Base-by-base conservation (phyloP, 2,113 vertebrate genomes). In the Holacanthus passer region DNA sequence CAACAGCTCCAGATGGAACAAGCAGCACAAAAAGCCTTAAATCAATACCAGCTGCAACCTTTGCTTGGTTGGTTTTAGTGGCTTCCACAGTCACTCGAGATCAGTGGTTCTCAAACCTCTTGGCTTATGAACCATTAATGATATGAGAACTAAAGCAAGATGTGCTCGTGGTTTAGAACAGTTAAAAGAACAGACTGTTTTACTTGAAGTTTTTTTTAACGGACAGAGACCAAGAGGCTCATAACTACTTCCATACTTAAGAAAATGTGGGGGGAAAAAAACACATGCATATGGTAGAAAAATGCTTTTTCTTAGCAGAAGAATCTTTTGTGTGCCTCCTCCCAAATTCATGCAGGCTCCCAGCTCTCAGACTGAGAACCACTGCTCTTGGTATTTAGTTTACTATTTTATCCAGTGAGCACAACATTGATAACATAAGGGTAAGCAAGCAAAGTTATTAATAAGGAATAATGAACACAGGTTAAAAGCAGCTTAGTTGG, bases 371-470 rank as follows among this genome's bases (percentile, higher is more conserved):
- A 13, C 9, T 59, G 43, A 39, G 32, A 74, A 41, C 43, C 24
- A 67, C 70, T 67, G 79, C 62, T 67, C 53, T 31, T 12, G 29
- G 66, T 58, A 11, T 55, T 71, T 71, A 63, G 37, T 13, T 22
- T 2, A 17, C 1, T 0, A n/a, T 3, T 52, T 39, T 60, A 5
- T 45, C 29, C 22, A 29, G 22, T 47, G 31, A 8, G 19, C 16
- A 59, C 16, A 24, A 41, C 35, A 37, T 1, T 41, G 1, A 47
- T 56, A 45, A 32, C 7, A 48, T 5, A 37, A 37, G 1, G 8
- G 31, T 17, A 58, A 50, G 48, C 48, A 50, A 48, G 31, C 31
- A 32, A 24, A 29, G 39, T 20, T 48, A 55, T 47, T 39, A n/a
- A n/a, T 41, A 32, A 16, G n/a, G 5, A 16, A 29, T 3, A 39